Percentiles rank a stretch among this genome's conserved stretches.
Conservation (phyloP, 2,888 invertebrate species). For the Lithophane socia region DNA sequence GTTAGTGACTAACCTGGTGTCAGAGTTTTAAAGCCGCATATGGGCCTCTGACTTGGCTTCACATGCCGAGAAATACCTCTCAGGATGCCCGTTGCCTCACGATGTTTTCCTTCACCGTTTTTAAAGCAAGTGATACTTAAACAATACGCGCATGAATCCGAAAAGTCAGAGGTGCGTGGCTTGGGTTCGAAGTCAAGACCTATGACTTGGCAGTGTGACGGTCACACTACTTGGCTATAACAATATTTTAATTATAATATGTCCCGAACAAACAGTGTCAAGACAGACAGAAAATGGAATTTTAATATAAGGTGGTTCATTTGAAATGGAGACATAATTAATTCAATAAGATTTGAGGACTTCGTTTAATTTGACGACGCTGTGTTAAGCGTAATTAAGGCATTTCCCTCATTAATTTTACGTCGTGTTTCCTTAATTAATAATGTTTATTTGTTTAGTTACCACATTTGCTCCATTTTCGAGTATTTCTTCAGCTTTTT, state of each 20-base stretch:
- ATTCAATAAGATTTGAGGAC: neutral
- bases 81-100: too few relatives aligned
- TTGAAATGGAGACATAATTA: neutral
- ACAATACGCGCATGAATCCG: too few relatives aligned
- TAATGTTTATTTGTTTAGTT: conserved; percentile 22
- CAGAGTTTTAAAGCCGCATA: too few relatives aligned
- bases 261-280: neutral
- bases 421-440: neutral
- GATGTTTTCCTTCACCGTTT: too few relatives aligned
- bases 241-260: neutral
- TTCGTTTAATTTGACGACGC: conserved; percentile 28
- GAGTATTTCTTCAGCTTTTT: neutral
- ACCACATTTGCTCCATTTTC: neutral
- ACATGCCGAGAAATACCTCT: too few relatives aligned
- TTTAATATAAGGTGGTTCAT: neutral
- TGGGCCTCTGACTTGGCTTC: too few relatives aligned
- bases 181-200: too few relatives aligned
- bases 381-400: conserved; percentile 14
- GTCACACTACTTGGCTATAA: too few relatives aligned
- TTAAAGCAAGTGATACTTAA: too few relatives aligned
- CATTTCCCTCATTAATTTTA: conserved; percentile 12
- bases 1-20: too few relatives aligned
- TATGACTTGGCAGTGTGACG: too few relatives aligned
- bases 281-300: neutral
- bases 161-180: too few relatives aligned